A percentile compares a stretch with the other conserved stretches of the same genome.
Evolutionary conservation across 2,113 vertebrate species (phyloP).

Genomic region (Cryptomyrus ogoouensis): DNA sequence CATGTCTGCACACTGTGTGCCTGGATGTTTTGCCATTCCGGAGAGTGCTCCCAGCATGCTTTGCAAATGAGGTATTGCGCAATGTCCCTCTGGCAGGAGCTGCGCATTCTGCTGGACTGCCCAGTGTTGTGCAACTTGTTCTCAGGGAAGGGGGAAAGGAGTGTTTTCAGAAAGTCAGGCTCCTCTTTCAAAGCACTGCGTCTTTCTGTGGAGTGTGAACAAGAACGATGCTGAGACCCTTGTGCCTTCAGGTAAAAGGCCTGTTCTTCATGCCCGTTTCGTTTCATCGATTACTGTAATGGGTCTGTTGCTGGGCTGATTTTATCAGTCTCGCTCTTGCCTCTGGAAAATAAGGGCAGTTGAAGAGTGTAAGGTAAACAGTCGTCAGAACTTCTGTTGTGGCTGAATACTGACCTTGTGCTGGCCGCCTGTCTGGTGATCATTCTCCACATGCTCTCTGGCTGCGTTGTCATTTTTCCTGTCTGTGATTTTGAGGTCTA

Average conservation of each 20-base stretch:
- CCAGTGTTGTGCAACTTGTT: constrained; percentile 17
- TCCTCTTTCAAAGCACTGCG: background rate
- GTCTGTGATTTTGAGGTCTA: background rate
- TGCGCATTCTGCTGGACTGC: background rate
- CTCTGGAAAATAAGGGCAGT: background rate
- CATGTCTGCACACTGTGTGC: background rate
- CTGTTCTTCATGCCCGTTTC: background rate
- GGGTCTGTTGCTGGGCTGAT: background rate
- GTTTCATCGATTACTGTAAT: background rate
- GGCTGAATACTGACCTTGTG: background rate
- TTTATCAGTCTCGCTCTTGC: background rate
- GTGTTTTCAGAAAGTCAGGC: constrained; percentile 7
- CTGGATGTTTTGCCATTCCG: background rate
- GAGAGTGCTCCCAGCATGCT: background rate
- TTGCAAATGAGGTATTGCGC: constrained; percentile 11
- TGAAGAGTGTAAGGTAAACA: background rate
- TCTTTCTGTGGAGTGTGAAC: constrained; percentile 5
- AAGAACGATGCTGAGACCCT: background rate
- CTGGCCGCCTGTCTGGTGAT: background rate
- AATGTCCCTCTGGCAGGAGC: constrained; percentile 5
- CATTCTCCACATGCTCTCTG: background rate
- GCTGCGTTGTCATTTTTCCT: background rate
- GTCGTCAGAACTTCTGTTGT: background rate
- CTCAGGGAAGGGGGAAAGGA: background rate
- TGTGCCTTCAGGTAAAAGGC: background rate